Conservation (phyloP, 2,797 vertebrate genomes). For the Emydoidea blandingii region DNA sequence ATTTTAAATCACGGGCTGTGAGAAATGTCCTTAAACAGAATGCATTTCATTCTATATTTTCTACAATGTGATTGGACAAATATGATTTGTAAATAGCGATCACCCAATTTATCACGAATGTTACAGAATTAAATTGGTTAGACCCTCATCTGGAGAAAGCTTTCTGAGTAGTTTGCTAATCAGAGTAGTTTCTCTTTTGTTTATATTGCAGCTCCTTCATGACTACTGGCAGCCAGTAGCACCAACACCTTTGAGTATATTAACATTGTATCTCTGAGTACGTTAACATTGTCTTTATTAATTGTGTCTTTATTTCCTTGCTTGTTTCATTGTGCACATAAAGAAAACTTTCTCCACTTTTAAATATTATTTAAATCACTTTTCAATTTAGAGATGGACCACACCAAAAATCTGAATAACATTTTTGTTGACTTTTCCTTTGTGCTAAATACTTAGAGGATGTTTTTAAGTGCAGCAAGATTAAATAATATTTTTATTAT, state of each 20-base stretch:
- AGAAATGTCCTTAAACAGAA: not conserved
- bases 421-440: slow-evolving; percentile 7
- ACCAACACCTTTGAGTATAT: not conserved
- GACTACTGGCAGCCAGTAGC: slow-evolving; percentile 7
- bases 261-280: not conserved
- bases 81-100: not conserved
- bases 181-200: not conserved
- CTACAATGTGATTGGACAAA: not conserved
- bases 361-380: not conserved
- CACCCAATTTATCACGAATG: not conserved
- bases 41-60: not conserved
- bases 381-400: not conserved
- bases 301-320: not conserved
- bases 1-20: slow-evolving; percentile 6
- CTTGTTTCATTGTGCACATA: not conserved
- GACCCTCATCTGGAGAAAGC: not conserved
- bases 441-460: not conserved
- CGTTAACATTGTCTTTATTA: not conserved
- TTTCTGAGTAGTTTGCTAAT: not conserved
- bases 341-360: not conserved
- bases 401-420: not conserved
- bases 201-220: not conserved
- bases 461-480: not conserved
- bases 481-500: not conserved
- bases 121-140: slow-evolving; percentile 31